phyloP scores from a whole-genome alignment of 2,888 invertebrate genomes.

The Agonopterix alstromeriana region DNA sequence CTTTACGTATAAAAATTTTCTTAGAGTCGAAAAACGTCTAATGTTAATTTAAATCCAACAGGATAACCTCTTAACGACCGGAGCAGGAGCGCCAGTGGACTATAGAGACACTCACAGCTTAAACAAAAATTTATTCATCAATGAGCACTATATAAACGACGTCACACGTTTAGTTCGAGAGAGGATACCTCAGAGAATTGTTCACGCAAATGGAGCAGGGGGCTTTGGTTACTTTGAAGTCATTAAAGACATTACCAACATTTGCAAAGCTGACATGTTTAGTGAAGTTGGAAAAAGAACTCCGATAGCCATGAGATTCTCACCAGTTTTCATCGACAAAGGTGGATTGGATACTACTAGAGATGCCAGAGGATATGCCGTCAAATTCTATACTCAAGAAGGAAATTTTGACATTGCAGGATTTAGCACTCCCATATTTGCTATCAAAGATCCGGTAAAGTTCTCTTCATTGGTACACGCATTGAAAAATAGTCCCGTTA shows the following conservation, averaged over 20 bases:
- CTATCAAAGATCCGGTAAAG: slow-evolving; percentile 68
- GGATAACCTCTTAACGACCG: slow-evolving; percentile 76
- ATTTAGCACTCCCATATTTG: slow-evolving; percentile 68
- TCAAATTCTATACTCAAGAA: slow-evolving; percentile 36
- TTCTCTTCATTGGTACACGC: slow-evolving; percentile 72
- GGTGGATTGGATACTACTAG: slow-evolving; percentile 75
- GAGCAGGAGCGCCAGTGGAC: slow-evolving; percentile 86
- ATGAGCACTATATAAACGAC: slow-evolving; percentile 78
- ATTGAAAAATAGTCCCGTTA: slow-evolving; percentile 74
- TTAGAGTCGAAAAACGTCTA: too few relatives aligned
- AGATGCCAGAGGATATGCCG: slow-evolving; percentile 57
- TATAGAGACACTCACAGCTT: slow-evolving; percentile 50
- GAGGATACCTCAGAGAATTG: slow-evolving; percentile 91
- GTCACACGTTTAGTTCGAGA: slow-evolving; percentile 86
- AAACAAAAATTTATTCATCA: slow-evolving; percentile 7
- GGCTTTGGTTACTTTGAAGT: slow-evolving; percentile 39
- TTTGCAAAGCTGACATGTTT: slow-evolving; percentile 74
- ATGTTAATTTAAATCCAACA: too few relatives aligned
- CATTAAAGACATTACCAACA: not conserved
- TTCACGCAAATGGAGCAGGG: slow-evolving; percentile 92
- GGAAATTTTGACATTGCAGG: slow-evolving; percentile 29
- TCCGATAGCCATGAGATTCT: slow-evolving; percentile 74
- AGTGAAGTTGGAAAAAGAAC: slow-evolving; percentile 76
- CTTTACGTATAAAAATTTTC: too few relatives aligned
- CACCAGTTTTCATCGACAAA: slow-evolving; percentile 77